A percentile compares a stretch with the other conserved stretches of the same genome.
Conservation (phyloP, 1,140 invertebrate genomes). For the Drosophila pachea region DNA sequence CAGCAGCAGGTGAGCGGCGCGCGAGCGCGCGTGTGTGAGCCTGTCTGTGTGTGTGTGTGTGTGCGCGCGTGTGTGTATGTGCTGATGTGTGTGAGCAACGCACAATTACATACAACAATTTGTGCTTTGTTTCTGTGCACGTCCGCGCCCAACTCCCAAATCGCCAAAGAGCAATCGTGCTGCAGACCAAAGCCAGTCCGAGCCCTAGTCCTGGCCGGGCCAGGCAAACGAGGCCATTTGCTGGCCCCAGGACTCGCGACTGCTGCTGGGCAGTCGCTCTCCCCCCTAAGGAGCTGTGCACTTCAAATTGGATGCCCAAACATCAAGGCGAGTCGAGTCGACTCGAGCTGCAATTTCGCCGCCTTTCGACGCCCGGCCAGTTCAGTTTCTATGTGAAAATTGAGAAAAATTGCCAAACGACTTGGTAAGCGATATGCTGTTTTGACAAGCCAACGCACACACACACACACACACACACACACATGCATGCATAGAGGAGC, state of each 20-base stretch:
- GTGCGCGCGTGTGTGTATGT: conserved; percentile 39
- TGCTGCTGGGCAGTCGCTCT: background rate
- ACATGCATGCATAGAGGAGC: too few species aligned
- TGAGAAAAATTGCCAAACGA: conserved; percentile 77
- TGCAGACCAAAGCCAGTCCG: conserved; percentile 18
- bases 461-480: background rate
- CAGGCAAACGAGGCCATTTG: background rate
- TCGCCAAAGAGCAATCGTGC: conserved; percentile 76
- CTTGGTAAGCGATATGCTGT: conserved; percentile 75
- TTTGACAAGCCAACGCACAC: conserved; percentile 51
- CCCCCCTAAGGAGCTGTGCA: background rate
- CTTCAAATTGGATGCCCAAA: conserved; percentile 69
- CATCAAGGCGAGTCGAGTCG: conserved; percentile 40
- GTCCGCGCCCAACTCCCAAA: conserved; percentile 45
- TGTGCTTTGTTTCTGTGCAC: conserved; percentile 69
- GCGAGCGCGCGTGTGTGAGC: conserved; percentile 27
- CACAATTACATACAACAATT: conserved; percentile 77
- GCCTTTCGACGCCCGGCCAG: conserved; percentile 23
- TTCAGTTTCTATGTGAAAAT: conserved; percentile 68
- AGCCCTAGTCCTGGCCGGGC: background rate
- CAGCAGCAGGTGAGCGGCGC: conserved; percentile 63
- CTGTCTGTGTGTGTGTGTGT: conserved; percentile 30
- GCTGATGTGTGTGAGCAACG: conserved; percentile 59
- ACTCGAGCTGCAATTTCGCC: conserved; percentile 31
- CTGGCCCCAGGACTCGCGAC: conserved; percentile 6